Conservation (phyloP, 2,888 invertebrate species). For the Caenorhabditis sinica region DNA sequence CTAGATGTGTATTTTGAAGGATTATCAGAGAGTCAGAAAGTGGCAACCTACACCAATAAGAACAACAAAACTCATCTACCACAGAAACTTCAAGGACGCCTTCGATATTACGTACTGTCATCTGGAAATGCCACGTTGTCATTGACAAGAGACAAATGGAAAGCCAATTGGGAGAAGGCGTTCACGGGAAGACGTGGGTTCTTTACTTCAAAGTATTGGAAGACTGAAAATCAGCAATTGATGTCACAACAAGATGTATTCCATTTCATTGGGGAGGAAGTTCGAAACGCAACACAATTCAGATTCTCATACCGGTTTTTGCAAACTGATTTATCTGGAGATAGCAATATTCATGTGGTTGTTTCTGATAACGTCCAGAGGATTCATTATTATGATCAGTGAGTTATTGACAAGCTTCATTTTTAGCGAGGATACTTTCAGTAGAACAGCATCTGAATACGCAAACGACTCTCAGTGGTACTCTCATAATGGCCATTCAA, state of each 20-base stretch:
- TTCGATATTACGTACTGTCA: slow-evolving; percentile 50
- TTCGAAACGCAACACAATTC: slow-evolving; percentile 38
- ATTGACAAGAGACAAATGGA: slow-evolving; percentile 51
- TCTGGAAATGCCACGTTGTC: slow-evolving; percentile 44
- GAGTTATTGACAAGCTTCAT: background rate
- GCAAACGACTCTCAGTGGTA: slow-evolving; percentile 38
- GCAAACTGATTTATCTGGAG: slow-evolving; percentile 33
- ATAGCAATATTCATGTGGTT: slow-evolving; percentile 40
- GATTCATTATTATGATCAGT: slow-evolving; percentile 54
- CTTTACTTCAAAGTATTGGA: slow-evolving; percentile 49
- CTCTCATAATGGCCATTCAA: slow-evolving; percentile 40
- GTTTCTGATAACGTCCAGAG: slow-evolving; percentile 45
- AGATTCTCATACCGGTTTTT: slow-evolving; percentile 35
- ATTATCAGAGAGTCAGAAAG: slow-evolving; percentile 25
- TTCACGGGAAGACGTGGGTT: slow-evolving; percentile 44
- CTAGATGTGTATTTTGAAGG: slow-evolving; percentile 47
- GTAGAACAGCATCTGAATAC: slow-evolving; percentile 33
- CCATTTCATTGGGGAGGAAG: slow-evolving; percentile 45
- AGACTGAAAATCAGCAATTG: slow-evolving; percentile 9
- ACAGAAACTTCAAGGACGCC: slow-evolving; percentile 47
- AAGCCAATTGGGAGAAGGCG: slow-evolving; percentile 42
- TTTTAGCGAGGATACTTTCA: slow-evolving; percentile 19
- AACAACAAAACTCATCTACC: slow-evolving; percentile 44
- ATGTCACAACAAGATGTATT: slow-evolving; percentile 43
- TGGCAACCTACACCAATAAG: slow-evolving; percentile 35